Percentiles rank a stretch among this genome's conserved stretches.
phyloP scores from a whole-genome alignment of 1,140 invertebrate species.

The Notospermus geniculatus region DNA sequence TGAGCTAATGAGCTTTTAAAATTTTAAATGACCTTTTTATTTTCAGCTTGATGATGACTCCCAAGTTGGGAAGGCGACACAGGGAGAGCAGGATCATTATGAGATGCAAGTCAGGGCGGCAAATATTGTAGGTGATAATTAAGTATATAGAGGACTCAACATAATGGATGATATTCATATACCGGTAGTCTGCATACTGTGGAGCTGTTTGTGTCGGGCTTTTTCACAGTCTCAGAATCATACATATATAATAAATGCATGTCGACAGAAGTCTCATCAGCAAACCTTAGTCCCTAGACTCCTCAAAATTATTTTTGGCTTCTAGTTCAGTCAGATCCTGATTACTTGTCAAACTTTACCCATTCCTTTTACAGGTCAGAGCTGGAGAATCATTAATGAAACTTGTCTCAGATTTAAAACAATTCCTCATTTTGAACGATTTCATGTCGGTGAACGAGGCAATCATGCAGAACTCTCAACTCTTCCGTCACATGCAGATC shows the following conservation, averaged over 20 bases:
- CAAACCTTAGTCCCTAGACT: too few relatives aligned
- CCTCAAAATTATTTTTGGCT: too few relatives aligned
- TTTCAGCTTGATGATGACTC: slow-evolving; percentile 77
- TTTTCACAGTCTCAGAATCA: too few relatives aligned
- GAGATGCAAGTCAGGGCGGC: slow-evolving; percentile 95
- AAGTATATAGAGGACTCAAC: too few relatives aligned
- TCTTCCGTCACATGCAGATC: slow-evolving; percentile 83
- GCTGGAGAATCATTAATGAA: slow-evolving; percentile 96
- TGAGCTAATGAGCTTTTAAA: too few relatives aligned
- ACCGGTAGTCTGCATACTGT: too few relatives aligned
- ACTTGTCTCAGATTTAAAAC: slow-evolving; percentile 92
- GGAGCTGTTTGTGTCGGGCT: too few relatives aligned
- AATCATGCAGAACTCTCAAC: slow-evolving; percentile 84
- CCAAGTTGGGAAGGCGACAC: slow-evolving; percentile 81
- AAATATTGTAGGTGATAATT: slow-evolving; percentile 86
- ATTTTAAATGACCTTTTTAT: slow-evolving; percentile 5
- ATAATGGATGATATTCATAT: too few relatives aligned
- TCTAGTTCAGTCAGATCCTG: too few relatives aligned
- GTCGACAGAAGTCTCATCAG: too few relatives aligned
- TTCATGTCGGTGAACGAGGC: slow-evolving; percentile 96
- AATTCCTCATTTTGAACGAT: slow-evolving; percentile 94
- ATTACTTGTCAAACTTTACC: not conserved
- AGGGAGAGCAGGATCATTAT: slow-evolving; percentile 91
- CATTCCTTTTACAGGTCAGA: slow-evolving; percentile 63
- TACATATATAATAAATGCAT: too few relatives aligned